Conservation (phyloP, 2,888 invertebrate species). For the Stenotaenia linearis region DNA sequence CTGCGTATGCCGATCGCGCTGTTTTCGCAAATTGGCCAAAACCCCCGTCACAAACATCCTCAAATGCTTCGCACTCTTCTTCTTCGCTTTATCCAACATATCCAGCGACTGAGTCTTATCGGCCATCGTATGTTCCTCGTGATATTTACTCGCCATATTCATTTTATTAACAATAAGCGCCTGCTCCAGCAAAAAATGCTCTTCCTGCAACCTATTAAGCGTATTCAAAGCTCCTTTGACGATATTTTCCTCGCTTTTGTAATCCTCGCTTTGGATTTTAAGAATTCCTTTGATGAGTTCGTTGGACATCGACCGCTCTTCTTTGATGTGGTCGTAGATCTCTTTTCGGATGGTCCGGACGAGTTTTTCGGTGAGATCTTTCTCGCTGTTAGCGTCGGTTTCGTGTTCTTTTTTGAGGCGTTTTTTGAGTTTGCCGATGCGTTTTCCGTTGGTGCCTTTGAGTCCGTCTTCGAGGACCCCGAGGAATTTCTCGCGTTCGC, state of each 20-base stretch:
- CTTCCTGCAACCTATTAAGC: neutral
- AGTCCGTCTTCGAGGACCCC: neutral
- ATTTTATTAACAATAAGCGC: neutral
- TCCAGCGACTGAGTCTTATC: neutral
- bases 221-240: neutral
- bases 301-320: neutral
- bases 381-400: neutral
- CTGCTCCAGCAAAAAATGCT: neutral
- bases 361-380: neutral
- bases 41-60: neutral
- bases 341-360: neutral
- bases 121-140: neutral
- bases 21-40: neutral
- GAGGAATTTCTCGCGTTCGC: neutral
- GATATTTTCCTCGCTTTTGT: neutral
- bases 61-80: neutral
- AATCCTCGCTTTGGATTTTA: neutral
- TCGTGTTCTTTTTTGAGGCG: neutral
- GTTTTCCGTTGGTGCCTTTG: neutral
- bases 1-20: neutral
- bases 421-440: neutral
- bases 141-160: neutral
- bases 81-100: neutral
- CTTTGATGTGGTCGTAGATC: neutral
- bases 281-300: neutral